These are phyloP conservation scores for Picus viridis DNA, from an alignment of 2,797 vertebrate genomes.

Conservation along the genomic window DNA sequence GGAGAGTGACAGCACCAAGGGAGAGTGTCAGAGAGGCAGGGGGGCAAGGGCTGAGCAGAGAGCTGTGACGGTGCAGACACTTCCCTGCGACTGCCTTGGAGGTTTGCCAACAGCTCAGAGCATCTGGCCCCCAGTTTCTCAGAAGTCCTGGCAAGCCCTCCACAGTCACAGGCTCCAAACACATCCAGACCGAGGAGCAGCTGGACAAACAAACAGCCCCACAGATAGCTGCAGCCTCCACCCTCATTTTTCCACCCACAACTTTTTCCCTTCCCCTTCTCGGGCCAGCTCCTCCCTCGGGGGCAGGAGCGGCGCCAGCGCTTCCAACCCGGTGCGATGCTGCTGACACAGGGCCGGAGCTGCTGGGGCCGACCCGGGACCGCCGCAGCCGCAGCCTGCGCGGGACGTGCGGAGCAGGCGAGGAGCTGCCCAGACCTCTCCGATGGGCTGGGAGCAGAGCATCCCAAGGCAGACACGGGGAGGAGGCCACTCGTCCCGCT, in stretches of 20 bases:
- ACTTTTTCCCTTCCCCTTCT: slow-evolving; percentile 27
- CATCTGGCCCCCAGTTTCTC: slow-evolving; percentile 29
- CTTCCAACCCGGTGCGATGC: background rate
- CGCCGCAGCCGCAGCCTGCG: too few species aligned
- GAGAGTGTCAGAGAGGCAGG: background rate
- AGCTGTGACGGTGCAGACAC: background rate
- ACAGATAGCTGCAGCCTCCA: slow-evolving; percentile 39
- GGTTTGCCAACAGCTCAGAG: slow-evolving; percentile 21
- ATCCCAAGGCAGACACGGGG: background rate
- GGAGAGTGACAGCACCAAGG: background rate
- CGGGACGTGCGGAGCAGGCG: background rate
- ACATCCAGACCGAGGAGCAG: slow-evolving; percentile 47
- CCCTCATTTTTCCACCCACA: slow-evolving; percentile 60
- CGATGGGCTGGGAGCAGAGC: background rate
- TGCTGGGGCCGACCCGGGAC: accelerated
- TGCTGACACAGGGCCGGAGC: background rate
- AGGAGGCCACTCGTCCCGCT: accelerated
- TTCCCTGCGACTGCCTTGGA: background rate
- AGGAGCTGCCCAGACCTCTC: background rate
- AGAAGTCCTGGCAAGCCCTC: slow-evolving; percentile 54
- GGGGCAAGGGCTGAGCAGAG: background rate
- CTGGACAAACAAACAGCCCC: slow-evolving; percentile 60
- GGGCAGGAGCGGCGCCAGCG: background rate
- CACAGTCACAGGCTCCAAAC: slow-evolving; percentile 26
- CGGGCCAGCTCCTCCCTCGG: background rate